Evolutionary conservation across 2,113 vertebrate genomes (phyloP).

Genomic region (Pedetes capensis): DNA sequence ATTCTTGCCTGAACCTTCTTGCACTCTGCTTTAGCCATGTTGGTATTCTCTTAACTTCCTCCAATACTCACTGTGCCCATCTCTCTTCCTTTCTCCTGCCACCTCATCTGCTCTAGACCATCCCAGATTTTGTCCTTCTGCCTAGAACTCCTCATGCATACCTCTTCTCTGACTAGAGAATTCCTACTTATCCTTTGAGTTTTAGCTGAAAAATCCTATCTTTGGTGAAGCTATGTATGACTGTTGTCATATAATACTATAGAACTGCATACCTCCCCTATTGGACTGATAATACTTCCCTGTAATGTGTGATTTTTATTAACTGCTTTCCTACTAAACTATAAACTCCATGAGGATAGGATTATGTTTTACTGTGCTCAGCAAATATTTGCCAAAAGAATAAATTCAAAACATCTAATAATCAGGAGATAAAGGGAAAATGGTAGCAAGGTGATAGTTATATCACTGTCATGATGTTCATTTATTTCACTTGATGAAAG

Average conservation of each 20-base stretch:
- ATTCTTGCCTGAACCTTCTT: not conserved
- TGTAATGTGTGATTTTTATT: not conserved
- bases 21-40: not conserved
- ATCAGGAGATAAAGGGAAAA: not conserved
- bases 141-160: not conserved
- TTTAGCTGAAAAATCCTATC: not conserved
- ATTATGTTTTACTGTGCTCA: not conserved
- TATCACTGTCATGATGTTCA: not conserved
- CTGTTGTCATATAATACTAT: too few species aligned
- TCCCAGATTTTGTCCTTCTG: not conserved
- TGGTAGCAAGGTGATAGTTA: not conserved
- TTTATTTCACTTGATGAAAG: not conserved
- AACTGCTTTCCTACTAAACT: not conserved
- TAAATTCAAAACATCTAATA: not conserved
- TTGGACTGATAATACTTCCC: not conserved
- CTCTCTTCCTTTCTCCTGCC: not conserved
- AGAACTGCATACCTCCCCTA: not conserved
- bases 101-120: not conserved
- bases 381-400: conserved; percentile 9
- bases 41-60: not conserved
- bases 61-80: not conserved
- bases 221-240: not conserved
- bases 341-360: not conserved
- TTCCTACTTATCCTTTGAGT: not conserved
- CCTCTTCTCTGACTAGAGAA: too few species aligned